Base-by-base conservation (phyloP, 2,888 invertebrate genomes). In the Pollenia griseotomentosa region DNA sequence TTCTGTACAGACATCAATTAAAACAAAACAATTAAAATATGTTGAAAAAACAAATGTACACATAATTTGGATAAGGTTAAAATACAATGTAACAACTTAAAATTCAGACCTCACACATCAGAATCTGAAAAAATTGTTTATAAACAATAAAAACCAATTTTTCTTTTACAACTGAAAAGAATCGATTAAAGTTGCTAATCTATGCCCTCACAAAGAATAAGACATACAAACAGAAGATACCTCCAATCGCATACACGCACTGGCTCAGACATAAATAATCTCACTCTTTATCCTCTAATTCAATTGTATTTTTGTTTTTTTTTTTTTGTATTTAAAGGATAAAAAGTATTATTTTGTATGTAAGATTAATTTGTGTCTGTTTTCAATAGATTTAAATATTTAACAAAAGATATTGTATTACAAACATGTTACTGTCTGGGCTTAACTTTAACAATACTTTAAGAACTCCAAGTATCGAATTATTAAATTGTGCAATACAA, bases 151-250 rank as follows among this genome's bases (percentile, higher is more conserved):
- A 68, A 70, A 75, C 59, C 5, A 74, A 68, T 63, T 53, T 74
- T 73, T 79, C 73, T 68, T 59, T 66, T 65, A 74, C 65, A 77
- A 81, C 82, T 66, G 19, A 55, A 65, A 61, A 51, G 42, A 81
- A 80, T 84, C 61, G 77, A 48, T 63, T 63, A 48, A 86, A 79
- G 51, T 77, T 81, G 85, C 81, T 85, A 81, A 77, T 73, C 85
- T 85, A 82, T 82, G 83, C 11, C 65, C 53, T 71, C 59, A 78
- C 59, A 70, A 55, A n/a, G 12, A 65, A 4, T 8, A 16, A 46
- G n/a, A 14, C 71, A 0, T 2, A 71, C 57, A 59, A 19, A 55
- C 55, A 55, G 8, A 71, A 33, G 11, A 46, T 16, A 44, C 77
- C n/a, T 40, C 16, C 48, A 57, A 19, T n/a, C 23, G 55, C 9